These are phyloP conservation scores for Podarcis siculus DNA, from an alignment of 2,797 vertebrate species.

Conservation along the genomic window DNA sequence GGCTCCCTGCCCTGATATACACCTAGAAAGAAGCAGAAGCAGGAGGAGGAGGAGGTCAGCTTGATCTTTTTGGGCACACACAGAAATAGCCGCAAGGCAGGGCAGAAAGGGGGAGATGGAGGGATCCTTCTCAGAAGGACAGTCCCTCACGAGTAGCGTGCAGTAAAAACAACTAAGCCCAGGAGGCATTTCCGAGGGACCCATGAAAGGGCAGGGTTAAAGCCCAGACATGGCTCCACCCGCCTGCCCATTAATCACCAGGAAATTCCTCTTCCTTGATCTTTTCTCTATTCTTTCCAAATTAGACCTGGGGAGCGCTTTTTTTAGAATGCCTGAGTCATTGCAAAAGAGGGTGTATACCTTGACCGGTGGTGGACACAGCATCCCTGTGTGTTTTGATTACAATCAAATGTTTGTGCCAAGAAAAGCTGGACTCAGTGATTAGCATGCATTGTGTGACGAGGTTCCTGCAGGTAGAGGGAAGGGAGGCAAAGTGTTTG, in stretches of 20 bases:
- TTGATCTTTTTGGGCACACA: slow-evolving; percentile 33
- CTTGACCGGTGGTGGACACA: not conserved
- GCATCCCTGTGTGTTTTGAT: not conserved
- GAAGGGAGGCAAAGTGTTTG: not conserved
- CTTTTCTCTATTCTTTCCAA: slow-evolving; percentile 59
- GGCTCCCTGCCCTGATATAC: too few relatives aligned
- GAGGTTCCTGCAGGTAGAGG: not conserved
- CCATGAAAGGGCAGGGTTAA: slow-evolving; percentile 67
- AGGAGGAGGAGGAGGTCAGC: too few relatives aligned
- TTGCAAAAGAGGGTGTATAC: too few relatives aligned
- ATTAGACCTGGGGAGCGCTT: slow-evolving; percentile 51
- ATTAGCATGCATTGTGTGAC: not conserved
- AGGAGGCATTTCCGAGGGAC: slow-evolving; percentile 71
- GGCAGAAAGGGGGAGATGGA: not conserved
- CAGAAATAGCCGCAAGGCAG: slow-evolving; percentile 55
- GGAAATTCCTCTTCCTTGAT: slow-evolving; percentile 71
- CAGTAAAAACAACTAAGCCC: slow-evolving; percentile 65
- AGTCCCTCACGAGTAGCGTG: slow-evolving; percentile 62
- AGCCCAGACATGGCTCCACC: slow-evolving; percentile 72
- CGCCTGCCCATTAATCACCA: slow-evolving; percentile 72
- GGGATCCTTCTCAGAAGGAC: slow-evolving; percentile 52
- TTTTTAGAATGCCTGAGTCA: slow-evolving; percentile 7
- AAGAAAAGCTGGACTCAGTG: not conserved
- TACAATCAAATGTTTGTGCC: not conserved
- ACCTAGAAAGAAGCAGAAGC: too few relatives aligned